Conservation (phyloP, 2,797 vertebrate species). For the Nannoperca australis region DNA sequence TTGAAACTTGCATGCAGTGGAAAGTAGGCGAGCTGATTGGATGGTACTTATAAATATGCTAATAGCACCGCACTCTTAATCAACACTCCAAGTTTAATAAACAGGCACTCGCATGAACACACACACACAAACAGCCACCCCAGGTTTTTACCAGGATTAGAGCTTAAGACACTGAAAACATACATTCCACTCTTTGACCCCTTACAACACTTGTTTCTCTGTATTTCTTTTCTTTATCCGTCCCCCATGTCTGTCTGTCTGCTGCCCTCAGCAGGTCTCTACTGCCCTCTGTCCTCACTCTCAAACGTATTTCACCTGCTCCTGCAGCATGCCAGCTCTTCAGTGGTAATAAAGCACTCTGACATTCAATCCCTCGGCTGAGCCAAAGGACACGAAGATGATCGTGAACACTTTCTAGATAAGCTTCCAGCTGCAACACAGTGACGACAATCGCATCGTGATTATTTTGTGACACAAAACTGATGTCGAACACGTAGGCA, state of each 20-base stretch:
- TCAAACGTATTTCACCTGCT: constrained; percentile 45
- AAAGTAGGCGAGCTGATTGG: constrained; percentile 42
- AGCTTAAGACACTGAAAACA: constrained; percentile 52
- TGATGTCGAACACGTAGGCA: not conserved
- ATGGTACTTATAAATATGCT: constrained; percentile 77
- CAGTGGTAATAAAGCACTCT: constrained; percentile 23
- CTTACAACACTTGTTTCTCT: constrained; percentile 29
- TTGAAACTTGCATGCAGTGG: constrained; percentile 36
- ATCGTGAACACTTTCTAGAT: constrained; percentile 1
- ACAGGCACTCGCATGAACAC: constrained; percentile 23
- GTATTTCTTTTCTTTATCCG: not conserved
- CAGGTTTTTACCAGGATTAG: constrained; percentile 45
- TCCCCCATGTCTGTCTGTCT: not conserved
- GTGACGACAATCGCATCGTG: not conserved
- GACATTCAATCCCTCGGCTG: constrained; percentile 33
- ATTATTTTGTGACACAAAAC: constrained; percentile 1
- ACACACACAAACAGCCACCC: not conserved
- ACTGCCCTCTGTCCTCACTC: constrained; percentile 53
- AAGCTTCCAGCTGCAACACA: constrained; percentile 7
- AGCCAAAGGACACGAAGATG: constrained; percentile 44
- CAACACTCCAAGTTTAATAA: constrained; percentile 38
- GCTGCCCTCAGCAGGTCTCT: constrained; percentile 37
- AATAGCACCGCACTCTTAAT: constrained; percentile 35
- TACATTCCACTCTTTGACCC: constrained; percentile 40
- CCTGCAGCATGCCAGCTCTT: constrained; percentile 26